Evolutionary conservation across 2,888 invertebrate species (phyloP), one percentile per base, ranked within the genome.

Genomic region (Vandiemenella viatica): DNA sequence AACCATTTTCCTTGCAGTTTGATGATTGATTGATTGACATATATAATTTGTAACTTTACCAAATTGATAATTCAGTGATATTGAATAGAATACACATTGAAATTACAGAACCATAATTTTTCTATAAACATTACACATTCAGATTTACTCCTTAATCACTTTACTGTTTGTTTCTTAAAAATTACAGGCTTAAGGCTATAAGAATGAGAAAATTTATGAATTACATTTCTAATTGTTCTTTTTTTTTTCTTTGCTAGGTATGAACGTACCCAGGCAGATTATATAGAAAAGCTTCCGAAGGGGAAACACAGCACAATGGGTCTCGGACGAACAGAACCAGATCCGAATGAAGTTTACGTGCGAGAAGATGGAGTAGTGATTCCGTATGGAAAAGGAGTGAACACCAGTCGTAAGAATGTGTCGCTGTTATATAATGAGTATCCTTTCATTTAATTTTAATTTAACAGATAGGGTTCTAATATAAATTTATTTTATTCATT

Each of bases 361-460:
- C 69, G 77, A 3, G 64, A 71, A 13, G 81, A 82, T 63, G 90
- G 86, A 6, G 75, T 84, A 1, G 73, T 83, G 60, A 81, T 92
- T 54, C 91, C 91, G 1, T 67, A 80, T 19, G 92, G 91, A 7
- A 74, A 74, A 58, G 76, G 80, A 0, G 59, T 75, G 1, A 55
- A 65, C 2, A 51, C 58, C 5, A 49, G 45, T 5, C 49, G 55
- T 64, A 0, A 56, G 62, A 51, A 67, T 71, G 13, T 74, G 68
- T 64, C 69, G 4, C 70, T 96, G 55, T 71, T 93, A 2, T 96
- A 96, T 66, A 96, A 96, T 69, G 96, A 96, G 79, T 90, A 83
- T 80, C 80, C 80, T 81, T 80, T 76, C 57, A 46, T 17, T 46
- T n/a, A n/a, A n/a, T n/a, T n/a, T n/a, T n/a, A n/a, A n/a, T 8